Evolutionary conservation across 35 echinoderm and acorn worm species (phyloP).

Genomic region (Heliocidaris tuberculata): DNA sequence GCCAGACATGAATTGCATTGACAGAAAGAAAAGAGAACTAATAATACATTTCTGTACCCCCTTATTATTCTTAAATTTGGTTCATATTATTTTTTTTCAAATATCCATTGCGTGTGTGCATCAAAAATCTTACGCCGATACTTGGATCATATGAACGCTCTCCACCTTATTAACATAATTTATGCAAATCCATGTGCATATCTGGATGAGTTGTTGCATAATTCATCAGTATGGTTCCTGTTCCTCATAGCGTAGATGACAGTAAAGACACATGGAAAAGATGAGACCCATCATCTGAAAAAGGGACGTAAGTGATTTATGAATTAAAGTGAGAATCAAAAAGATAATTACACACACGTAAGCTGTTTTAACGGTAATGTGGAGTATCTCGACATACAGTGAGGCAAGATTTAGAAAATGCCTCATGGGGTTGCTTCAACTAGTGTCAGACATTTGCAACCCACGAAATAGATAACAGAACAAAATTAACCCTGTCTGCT

Average conservation of each 20-base stretch:
- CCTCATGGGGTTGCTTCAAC: too few relatives aligned
- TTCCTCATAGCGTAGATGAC: slow-evolving; percentile 82
- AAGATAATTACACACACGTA: slow-evolving; percentile 6
- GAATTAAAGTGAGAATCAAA: neutral
- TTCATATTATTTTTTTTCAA: neutral
- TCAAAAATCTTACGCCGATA: neutral
- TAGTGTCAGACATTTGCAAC: too few relatives aligned
- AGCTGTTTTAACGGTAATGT: too few relatives aligned
- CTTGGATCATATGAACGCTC: neutral
- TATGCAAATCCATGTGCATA: slow-evolving; percentile 26
- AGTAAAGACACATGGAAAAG: slow-evolving; percentile 95
- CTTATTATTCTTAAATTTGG: neutral
- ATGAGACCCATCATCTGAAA: slow-evolving; percentile 90
- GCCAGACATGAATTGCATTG: neutral
- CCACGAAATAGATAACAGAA: too few relatives aligned
- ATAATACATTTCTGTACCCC: too few relatives aligned
- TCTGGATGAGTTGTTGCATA: neutral
- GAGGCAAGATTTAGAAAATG: too few relatives aligned
- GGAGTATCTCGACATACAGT: too few relatives aligned
- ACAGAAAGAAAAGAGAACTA: too few relatives aligned
- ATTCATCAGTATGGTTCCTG: slow-evolving; percentile 67
- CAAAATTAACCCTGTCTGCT: too few relatives aligned
- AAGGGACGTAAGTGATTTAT: neutral
- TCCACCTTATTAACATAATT: neutral
- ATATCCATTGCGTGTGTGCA: neutral